phyloP scores from a whole-genome alignment of 2,113 vertebrate genomes.

The Cyprinodon variegatus region DNA sequence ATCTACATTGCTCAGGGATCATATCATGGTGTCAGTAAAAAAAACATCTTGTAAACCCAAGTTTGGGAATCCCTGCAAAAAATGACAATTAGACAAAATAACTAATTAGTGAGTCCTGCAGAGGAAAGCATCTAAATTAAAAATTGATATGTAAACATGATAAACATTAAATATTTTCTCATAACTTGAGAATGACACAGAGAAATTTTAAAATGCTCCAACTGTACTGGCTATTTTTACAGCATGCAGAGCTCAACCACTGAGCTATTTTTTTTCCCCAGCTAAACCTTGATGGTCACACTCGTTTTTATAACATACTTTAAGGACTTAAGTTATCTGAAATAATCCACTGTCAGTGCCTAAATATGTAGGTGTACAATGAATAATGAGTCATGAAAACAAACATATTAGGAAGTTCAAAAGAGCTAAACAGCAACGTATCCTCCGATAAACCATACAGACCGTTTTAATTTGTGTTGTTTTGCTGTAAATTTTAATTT shows the following conservation, averaged over 20 bases:
- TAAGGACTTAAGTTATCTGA: no score
- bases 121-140: not conserved
- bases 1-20: no score
- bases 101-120: not conserved
- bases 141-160: not conserved
- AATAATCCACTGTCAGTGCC: no score
- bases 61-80: no score
- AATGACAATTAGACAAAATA: not conserved
- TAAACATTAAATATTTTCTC: no score
- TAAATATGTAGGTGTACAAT: not conserved
- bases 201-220: not conserved
- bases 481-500: not conserved
- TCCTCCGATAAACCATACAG: not conserved
- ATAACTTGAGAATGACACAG: no score
- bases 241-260: no score
- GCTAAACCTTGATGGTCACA: not conserved
- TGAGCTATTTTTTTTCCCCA: no score
- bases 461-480: not conserved
- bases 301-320: no score
- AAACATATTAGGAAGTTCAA: not conserved
- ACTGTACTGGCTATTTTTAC: no score
- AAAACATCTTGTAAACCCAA: no score
- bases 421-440: not conserved
- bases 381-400: not conserved
- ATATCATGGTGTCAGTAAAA: no score